A percentile compares a stretch with the other conserved stretches of the same genome.
These are phyloP conservation scores for Paracanthobrama guichenoti DNA, from an alignment of 2,113 vertebrate species.

Conservation along the genomic window DNA sequence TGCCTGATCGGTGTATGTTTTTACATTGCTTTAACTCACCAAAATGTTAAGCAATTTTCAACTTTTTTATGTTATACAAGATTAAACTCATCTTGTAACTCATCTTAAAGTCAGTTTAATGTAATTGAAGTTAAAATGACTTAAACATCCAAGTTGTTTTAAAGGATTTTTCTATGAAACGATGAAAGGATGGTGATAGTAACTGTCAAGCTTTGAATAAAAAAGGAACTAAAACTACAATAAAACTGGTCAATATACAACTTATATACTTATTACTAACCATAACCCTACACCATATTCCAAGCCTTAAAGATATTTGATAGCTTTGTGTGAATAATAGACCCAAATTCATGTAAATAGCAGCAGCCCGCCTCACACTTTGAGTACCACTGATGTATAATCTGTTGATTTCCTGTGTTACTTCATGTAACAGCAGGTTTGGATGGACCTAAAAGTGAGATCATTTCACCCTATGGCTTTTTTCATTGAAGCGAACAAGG, in stretches of 20 bases:
- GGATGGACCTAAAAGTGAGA: background rate
- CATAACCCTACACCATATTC: no score
- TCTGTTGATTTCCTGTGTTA: background rate
- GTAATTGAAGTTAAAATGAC: no score
- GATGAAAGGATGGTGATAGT: background rate
- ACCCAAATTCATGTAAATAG: background rate
- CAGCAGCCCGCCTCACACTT: background rate
- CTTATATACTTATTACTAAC: background rate
- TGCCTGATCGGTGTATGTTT: no score
- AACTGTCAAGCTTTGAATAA: background rate
- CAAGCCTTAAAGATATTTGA: background rate
- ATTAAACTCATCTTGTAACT: no score
- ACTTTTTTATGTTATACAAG: no score
- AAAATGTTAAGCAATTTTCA: no score
- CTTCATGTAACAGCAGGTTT: background rate
- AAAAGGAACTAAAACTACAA: background rate
- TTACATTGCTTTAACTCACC: no score
- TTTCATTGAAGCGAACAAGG: constrained; percentile 21
- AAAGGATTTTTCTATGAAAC: no score
- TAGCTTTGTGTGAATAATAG: background rate
- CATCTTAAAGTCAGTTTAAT: no score
- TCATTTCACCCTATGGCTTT: constrained; percentile 4
- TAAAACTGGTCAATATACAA: background rate
- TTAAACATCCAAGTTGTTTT: no score
- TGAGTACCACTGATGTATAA: background rate